These are phyloP conservation scores for Pedicia rivosa DNA, from an alignment of 2,888 invertebrate species.

Conservation along the genomic window DNA sequence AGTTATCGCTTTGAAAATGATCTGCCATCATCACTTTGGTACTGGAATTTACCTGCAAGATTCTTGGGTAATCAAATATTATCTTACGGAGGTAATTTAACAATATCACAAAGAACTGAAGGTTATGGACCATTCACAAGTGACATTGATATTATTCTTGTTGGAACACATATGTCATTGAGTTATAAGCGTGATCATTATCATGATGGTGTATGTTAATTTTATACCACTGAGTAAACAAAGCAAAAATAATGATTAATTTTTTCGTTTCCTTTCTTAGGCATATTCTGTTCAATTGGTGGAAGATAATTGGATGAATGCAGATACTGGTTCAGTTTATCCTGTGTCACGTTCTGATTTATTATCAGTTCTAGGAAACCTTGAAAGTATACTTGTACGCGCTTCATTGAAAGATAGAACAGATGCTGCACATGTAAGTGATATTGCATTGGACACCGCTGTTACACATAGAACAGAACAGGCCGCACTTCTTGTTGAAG, in stretches of 20 bases:
- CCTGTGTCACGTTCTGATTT: conserved; percentile 63
- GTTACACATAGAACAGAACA: conserved; percentile 44
- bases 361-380: conserved; percentile 65
- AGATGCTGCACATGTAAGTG: conserved; percentile 42
- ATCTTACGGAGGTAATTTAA: conserved; percentile 74
- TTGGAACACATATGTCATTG: no score
- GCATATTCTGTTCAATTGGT: conserved; percentile 45
- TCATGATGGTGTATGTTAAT: no score
- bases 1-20: conserved; percentile 36
- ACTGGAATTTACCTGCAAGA: conserved; percentile 57
- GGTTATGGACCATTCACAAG: conserved; percentile 34
- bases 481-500: conserved; percentile 65
- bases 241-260: no score
- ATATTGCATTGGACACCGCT: conserved; percentile 76
- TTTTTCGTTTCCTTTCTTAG: no score
- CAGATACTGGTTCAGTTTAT: conserved; percentile 34
- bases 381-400: conserved; percentile 68
- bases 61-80: conserved; percentile 61
- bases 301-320: conserved; percentile 48
- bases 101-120: conserved; percentile 54
- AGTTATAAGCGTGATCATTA: no score
- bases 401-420: conserved; percentile 40
- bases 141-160: no score
- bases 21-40: conserved; percentile 35
- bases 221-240: no score